Conservation (phyloP, 2,113 vertebrate species). For the Riparia riparia region DNA sequence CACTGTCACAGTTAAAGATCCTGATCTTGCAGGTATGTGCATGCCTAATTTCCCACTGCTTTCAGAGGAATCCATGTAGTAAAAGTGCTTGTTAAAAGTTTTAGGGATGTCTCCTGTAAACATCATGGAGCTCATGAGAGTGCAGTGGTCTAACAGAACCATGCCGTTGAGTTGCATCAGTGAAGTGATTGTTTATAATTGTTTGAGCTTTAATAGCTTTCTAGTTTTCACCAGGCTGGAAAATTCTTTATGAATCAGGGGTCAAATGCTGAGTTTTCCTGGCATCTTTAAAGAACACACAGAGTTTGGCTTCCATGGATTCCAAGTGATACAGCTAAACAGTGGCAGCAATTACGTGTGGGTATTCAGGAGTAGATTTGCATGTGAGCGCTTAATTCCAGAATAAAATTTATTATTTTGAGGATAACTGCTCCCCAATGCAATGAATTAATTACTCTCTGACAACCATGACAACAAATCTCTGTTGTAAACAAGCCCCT, state of each 20-base stretch:
- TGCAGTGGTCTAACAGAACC: background rate
- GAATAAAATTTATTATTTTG: conserved; percentile 17
- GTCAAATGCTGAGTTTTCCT: conserved; percentile 16
- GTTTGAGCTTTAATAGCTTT: background rate
- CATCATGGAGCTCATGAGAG: background rate
- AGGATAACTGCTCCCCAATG: background rate
- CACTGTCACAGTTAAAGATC: background rate
- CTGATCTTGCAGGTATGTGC: background rate
- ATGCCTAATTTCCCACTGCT: background rate
- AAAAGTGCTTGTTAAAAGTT: background rate
- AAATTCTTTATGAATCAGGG: conserved; percentile 1
- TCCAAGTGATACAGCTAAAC: background rate
- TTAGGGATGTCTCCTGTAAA: background rate
- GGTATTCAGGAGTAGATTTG: background rate
- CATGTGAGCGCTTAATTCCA: background rate
- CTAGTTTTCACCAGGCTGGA: background rate
- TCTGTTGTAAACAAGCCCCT: conserved; percentile 16
- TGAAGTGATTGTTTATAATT: background rate
- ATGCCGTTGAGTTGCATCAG: background rate
- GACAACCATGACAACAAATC: background rate
- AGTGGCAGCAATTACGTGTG: background rate
- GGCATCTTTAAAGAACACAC: background rate
- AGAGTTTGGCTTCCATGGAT: background rate
- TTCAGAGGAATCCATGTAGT: background rate
- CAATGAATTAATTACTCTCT: conserved; percentile 13